These are phyloP conservation scores for Arge pagana DNA, from an alignment of 2,888 invertebrate genomes.

Conservation along the genomic window DNA sequence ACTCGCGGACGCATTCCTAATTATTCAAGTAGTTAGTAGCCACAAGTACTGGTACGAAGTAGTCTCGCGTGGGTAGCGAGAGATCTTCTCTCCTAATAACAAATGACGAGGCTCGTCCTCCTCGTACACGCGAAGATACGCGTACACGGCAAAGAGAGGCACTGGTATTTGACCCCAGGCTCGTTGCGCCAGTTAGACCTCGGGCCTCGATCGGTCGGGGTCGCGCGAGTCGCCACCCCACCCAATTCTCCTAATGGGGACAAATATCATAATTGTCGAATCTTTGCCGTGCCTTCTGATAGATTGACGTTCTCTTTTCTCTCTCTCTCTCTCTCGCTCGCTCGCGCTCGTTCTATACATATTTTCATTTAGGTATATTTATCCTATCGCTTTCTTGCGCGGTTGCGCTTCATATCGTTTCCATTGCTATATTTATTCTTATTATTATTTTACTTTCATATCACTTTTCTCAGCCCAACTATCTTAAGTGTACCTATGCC, in stretches of 20 bases:
- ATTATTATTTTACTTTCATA: no score
- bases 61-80: slow-evolving; percentile 8
- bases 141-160: slow-evolving; percentile 35
- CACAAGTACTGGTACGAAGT: neutral
- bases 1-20: slow-evolving; percentile 23
- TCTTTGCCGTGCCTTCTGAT: slow-evolving; percentile 50
- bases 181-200: slow-evolving; percentile 53
- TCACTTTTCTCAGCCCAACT: no score
- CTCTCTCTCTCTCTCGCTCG: neutral
- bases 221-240: slow-evolving; percentile 56
- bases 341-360: neutral
- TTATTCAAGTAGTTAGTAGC: slow-evolving; percentile 21
- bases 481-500: no score
- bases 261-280: slow-evolving; percentile 57
- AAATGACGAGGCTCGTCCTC: no score
- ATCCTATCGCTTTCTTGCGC: no score
- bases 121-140: no score
- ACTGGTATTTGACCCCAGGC: slow-evolving; percentile 54
- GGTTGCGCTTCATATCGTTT: no score
- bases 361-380: neutral
- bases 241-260: slow-evolving; percentile 57
- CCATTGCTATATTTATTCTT: no score
- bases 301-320: slow-evolving; percentile 46
- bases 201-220: slow-evolving; percentile 51
- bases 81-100: no score